Base-by-base conservation (phyloP, 2,888 invertebrate genomes). In the Acronicta alni region DNA sequence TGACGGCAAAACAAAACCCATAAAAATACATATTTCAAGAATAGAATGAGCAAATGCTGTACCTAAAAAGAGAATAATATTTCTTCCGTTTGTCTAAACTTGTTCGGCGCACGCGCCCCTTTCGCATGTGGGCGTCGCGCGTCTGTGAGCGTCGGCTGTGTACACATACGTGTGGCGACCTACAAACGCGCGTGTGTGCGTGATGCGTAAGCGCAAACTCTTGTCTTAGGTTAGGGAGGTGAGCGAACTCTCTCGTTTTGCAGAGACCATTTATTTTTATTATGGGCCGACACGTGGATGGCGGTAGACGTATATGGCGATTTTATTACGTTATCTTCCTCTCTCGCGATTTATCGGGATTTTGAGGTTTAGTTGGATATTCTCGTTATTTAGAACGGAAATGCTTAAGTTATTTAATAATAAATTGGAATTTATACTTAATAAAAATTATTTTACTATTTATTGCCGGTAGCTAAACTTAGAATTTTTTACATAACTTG, bases 211-310 rank as follows among this genome's bases (percentile, higher is more conserved):
- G 87, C 75, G 72, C 77, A 76, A 72, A 88, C 91, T 91, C 93
- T 93, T 93, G 93, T 93, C 93, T 94, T 93, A 94, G 93, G 93
- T 94, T 94, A 94, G 93, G 93, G 91, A 93, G 93, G 93, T 93
- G 92, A 92, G 88, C 90, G 93, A 93, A 93, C 93, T 89, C 90
- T 88, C 89, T 85, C 75, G 75, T 89, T 90, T 89, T 77, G 87
- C 90, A 87, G 89, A 88, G 91, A 89, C 90, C 89, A 89, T 93
- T 92, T 94, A 93, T 93, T 93, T 94, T 94, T 94, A 93, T 92
- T 93, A 89, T 91, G 84, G 84, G 79, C 72, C 84, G 87, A 87
- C 93, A 93, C 93, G 93, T 92, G 93, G 91, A 85, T 83, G 79
- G 83, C 75, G 64, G 73, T 81, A 75, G 81, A 80, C 80, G 82